Evolutionary conservation across 2,888 invertebrate species (phyloP), one percentile per base, ranked within the genome.

Genomic region (Agrypnus murinus): DNA sequence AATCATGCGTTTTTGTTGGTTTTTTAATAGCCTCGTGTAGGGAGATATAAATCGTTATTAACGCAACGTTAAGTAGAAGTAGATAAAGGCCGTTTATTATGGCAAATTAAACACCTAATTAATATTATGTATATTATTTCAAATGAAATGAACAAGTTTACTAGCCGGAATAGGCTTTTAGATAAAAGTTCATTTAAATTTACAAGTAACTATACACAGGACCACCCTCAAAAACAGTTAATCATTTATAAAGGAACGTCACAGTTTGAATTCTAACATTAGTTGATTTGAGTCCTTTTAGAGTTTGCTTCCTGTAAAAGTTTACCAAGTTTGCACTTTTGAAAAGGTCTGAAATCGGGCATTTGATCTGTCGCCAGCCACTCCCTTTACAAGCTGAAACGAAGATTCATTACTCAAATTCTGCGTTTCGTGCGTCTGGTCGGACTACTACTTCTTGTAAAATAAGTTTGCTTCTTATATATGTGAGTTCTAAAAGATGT

Each of bases 361-460:
- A 72, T 68, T 73, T 74, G 45, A 69, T 73, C 72, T 69, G 71
- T 75, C 73, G 72, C 31, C 67, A 73, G 72, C 71, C 65, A 63
- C 63, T 72, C 74, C 71, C 57, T 50, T 25, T 58, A 34, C 12
- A 50, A 19, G 50, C 40, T 25, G 48, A 63, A 63, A 50, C 48
- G 59, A 66, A 66, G 65, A 66, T 66, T 66, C 58, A 66, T 66
- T 66, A 66, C 58, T 58, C 58, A 58, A 66, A 66, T 66, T 25
- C 48, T 48, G 36, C 65, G 36, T 66, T 66, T 25, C 59, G 32
- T 53, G 55, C 64, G 40, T 65, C 48, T 63, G 36, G 55, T 55
- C 36, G 36, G 36, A 31, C 55, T 38, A 31, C 55, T 38, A 32
- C 43, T 60, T 19, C 31, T 60, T 60, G 60, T 60, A 60, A 60